Evolutionary conservation across 2,113 vertebrate genomes (phyloP), one percentile per base, ranked within the genome.

Genomic region (Tyto alba): DNA sequence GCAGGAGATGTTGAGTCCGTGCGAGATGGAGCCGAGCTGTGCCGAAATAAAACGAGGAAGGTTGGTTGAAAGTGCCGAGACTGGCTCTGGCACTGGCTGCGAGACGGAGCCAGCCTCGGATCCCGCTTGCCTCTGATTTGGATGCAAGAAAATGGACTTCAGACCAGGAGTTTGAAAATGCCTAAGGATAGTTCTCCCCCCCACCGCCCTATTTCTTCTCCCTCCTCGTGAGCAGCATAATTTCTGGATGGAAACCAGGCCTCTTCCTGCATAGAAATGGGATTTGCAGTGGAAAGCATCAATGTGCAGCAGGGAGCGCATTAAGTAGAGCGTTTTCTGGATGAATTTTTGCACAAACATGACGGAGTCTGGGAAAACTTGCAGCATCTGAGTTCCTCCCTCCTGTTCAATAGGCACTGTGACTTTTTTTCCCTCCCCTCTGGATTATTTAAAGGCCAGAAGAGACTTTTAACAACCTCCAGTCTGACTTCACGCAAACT

Each of bases 161-260:
- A 79, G 90, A 8, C 52, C 62, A 4, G 55, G 92, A 85, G 85
- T 45, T 64, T 48, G 85, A 68, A 83, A 79, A 59, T 40, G 68
- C 91, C 83, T 68, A 47, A 77, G 91, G 93, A 78, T 9, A 30
- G 32, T 56, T 81, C 89, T 87, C 5, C 27, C 55, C 34, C 4
- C 18, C 27, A 6, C 10, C 0, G 25, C 75, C 64, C 84, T 92
- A 90, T 36, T 81, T 48, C 64, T 67, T 84, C 73, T 84, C 56
- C 74, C 38, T 92, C 79, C 90, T 94, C 22, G 3, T 77, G 86
- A 86, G 90, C 92, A 80, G 95, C 85, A 23, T 55, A 17, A 87
- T 91, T 92, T 56, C 56, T 71, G 91, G 83, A 78, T 92, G 91
- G 68, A 86, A 87, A 72, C 80, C 93, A 67, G 90, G 74, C 74